Evolutionary conservation across 2,113 vertebrate genomes (phyloP).

Genomic region (Donacobius atricapilla): DNA sequence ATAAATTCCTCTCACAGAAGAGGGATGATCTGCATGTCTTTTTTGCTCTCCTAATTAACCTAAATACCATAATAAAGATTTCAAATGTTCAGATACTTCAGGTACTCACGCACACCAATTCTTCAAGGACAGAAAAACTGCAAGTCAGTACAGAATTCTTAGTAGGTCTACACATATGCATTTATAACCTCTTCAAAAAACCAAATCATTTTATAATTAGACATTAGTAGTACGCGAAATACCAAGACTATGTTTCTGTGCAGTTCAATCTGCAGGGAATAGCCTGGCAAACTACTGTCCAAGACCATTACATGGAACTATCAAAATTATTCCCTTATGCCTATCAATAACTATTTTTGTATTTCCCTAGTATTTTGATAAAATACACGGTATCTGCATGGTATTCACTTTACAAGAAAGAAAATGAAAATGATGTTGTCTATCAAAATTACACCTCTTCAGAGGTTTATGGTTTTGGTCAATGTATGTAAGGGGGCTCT

Average conservation of each 20-base stretch:
- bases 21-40: not conserved
- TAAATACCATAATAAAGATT: not conserved
- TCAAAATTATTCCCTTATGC: not conserved
- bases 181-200: not conserved
- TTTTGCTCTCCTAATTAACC: not conserved
- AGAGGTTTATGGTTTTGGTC: not conserved
- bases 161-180: not conserved
- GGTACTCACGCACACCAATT: not conserved
- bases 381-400: not conserved
- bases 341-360: constrained; percentile 8
- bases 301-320: not conserved
- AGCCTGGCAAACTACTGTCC: not conserved
- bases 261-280: not conserved
- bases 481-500: not conserved
- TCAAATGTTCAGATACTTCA: not conserved
- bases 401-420: constrained; percentile 15
- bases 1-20: not conserved
- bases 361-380: constrained; percentile 35
- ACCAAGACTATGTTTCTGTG: not conserved
- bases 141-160: not conserved
- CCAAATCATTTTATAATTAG: not conserved
- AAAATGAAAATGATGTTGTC: constrained; percentile 24
- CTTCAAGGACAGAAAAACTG: not conserved
- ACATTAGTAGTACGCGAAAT: not conserved
- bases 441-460: constrained; percentile 4